Evolutionary conservation across 2,113 vertebrate genomes (phyloP).

Genomic region (Illadopsis cleaveri): DNA sequence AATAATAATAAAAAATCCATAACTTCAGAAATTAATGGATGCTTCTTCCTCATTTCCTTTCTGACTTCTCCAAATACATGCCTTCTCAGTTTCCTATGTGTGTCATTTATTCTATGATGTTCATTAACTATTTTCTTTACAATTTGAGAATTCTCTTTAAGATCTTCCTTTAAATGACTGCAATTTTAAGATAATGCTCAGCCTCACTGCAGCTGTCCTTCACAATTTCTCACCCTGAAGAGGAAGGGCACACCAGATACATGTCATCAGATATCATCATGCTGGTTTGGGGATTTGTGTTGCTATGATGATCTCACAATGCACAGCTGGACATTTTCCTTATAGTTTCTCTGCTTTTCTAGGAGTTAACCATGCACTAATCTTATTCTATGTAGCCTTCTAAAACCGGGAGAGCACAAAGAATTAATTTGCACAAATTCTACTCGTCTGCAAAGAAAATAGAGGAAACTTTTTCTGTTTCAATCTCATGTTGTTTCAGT

Average conservation of each 20-base stretch:
- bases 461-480: neutral
- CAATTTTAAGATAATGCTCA: neutral
- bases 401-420: neutral
- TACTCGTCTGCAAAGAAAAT: neutral
- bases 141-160: neutral
- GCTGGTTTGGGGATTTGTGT: neutral
- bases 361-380: neutral
- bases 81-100: neutral
- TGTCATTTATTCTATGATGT: neutral
- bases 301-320: neutral
- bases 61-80: neutral
- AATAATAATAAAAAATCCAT: neutral
- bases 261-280: neutral
- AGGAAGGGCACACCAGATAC: neutral
- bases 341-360: neutral
- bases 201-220: neutral
- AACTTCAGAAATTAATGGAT: neutral
- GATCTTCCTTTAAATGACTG: neutral
- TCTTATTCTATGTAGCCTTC: neutral
- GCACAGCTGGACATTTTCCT: neutral
- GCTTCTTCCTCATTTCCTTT: neutral
- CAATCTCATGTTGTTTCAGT: neutral
- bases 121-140: neutral
- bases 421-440: neutral
- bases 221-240: neutral